Base-by-base conservation (phyloP, 1,140 invertebrate species). In the Sitophilus oryzae region DNA sequence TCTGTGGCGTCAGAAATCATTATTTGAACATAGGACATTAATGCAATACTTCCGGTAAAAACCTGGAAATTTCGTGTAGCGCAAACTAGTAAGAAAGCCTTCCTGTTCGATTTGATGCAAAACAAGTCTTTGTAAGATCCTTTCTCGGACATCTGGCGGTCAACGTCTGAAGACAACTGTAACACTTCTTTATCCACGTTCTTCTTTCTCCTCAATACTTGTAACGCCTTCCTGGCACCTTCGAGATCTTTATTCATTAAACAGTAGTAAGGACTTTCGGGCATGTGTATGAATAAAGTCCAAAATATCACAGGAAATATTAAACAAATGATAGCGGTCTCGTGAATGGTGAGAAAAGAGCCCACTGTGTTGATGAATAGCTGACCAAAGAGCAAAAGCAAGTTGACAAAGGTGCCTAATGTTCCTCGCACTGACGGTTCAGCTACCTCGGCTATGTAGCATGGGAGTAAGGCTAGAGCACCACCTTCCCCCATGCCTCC, bases 211-310 rank as follows among this genome's bases (percentile, higher is more conserved):
- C 91, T 78, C 6, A 96, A 70, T 83, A 86, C 88, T 50, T 81
- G 72, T 4, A 96, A 70, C 0, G 89, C 75, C 63, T 83, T 82
- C 21, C 79, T 72, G 0, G 91, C 91, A 45, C 81, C 78, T 54
- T 86, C 81, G 34, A 79, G 75, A 19, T 83, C 79, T 0, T 81
- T 81, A 64, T 84, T 86, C 5, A 84, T 82, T 8, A 91, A 79
- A 65, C 83, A 87, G 86, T 89, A 95, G 47, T 89, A 81, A 0
- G 92, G 92, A 0, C 91, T 93, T 72, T 95, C 91, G 0, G 92
- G 91, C 38, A 93, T 86, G n/a, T 84, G 67, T 47, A 86, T 77
- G 69, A 79, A 70, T 5, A 50, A 44, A 1, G 66, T 2, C 42
- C 65, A 65, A 47, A 77, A 76, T 3, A 77, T 21, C 2, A 74